Evolutionary conservation across 2,888 invertebrate genomes (phyloP).

Genomic region (Acanthosepion lycidas): DNA sequence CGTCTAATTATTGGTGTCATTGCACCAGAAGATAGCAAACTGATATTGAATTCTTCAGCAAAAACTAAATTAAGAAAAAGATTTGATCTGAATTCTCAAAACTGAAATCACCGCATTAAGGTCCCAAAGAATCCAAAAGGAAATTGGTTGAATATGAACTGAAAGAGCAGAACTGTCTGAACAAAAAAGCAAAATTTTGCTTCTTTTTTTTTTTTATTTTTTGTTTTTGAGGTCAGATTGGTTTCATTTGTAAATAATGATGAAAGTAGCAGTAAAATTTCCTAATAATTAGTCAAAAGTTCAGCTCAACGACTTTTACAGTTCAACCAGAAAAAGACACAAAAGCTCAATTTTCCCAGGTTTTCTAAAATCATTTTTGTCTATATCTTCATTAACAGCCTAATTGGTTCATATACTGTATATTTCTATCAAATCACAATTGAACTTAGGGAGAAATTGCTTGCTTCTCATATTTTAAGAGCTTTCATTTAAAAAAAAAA

Average conservation of each 20-base stretch:
- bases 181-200: not conserved
- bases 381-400: not conserved
- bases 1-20: not conserved
- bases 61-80: not conserved
- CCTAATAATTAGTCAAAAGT: not conserved
- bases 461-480: not conserved
- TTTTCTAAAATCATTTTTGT: not conserved
- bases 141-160: too few relatives aligned
- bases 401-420: not conserved
- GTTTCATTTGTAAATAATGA: not conserved
- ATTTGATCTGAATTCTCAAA: not conserved
- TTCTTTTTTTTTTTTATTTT: not conserved
- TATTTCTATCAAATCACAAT: conserved; percentile 6
- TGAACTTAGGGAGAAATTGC: not conserved
- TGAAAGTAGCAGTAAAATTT: not conserved
- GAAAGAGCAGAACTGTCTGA: not conserved
- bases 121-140: too few relatives aligned
- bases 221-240: not conserved
- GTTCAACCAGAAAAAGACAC: too few relatives aligned
- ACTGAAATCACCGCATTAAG: not conserved
- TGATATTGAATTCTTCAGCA: not conserved
- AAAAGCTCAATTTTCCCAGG: not conserved
- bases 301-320: not conserved
- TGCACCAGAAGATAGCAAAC: not conserved
- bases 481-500: not conserved